Conservation (phyloP, 2,888 invertebrate species). For the Dolomedes plantarius region DNA sequence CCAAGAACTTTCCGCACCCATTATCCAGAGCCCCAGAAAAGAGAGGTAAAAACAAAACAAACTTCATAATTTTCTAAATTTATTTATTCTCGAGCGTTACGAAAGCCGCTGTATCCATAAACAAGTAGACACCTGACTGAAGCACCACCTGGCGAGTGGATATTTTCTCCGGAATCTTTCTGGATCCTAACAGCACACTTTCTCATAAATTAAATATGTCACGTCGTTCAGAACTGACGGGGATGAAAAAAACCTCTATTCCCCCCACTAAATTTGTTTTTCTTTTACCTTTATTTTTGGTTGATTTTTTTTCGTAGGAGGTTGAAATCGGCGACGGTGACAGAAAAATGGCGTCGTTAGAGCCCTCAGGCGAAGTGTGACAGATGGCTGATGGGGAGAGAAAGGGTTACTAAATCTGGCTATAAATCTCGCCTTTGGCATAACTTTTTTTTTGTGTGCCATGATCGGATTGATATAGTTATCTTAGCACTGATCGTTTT, state of each 20-base stretch:
- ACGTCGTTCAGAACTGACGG: constrained; percentile 47
- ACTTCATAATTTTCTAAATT: neutral
- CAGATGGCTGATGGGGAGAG: constrained; percentile 40
- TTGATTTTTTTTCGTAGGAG: constrained; percentile 14
- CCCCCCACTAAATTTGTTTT: constrained; percentile 11
- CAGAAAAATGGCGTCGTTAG: constrained; percentile 69
- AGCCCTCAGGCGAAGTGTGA: constrained; percentile 50
- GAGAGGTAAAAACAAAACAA: too few species aligned
- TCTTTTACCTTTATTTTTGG: neutral
- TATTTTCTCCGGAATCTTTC: neutral
- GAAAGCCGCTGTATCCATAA: neutral
- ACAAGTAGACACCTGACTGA: constrained; percentile 1
- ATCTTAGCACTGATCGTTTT: too few species aligned
- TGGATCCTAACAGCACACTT: neutral
- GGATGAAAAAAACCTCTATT: neutral
- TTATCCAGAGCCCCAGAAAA: too few species aligned
- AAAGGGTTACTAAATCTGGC: constrained; percentile 14
- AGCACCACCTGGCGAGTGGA: constrained; percentile 7
- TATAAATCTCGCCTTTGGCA: neutral
- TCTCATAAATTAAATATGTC: constrained; percentile 68
- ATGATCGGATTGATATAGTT: too few species aligned
- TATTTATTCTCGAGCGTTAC: neutral
- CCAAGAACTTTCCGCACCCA: too few species aligned
- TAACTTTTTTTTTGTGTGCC: too few species aligned
- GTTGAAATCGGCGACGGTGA: constrained; percentile 51